Conservation (phyloP, 2,888 invertebrate species). For the Hydraecia micacea region DNA sequence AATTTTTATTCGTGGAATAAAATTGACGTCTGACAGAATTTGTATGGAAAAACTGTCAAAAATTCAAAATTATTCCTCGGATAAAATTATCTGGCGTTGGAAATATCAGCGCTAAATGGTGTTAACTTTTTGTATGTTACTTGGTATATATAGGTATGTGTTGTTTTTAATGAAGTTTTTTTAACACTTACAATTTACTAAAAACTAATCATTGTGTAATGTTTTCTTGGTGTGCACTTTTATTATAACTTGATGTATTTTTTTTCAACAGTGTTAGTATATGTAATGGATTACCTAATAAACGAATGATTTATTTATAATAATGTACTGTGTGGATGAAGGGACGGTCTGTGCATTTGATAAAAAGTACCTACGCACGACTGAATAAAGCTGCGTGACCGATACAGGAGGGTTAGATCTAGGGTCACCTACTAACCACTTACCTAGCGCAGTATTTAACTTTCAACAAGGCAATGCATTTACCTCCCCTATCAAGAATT, state of each 20-base stretch:
- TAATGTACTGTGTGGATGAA: background rate
- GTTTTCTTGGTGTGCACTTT: slow-evolving; percentile 9
- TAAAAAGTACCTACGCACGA: background rate
- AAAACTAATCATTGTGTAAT: slow-evolving; percentile 2
- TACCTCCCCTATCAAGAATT: background rate
- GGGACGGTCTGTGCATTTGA: background rate
- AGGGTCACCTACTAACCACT: background rate
- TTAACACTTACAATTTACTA: background rate
- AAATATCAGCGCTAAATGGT: background rate
- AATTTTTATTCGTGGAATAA: no score
- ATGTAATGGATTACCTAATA: background rate
- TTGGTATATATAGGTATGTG: background rate
- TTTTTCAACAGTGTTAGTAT: background rate
- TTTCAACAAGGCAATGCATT: background rate
- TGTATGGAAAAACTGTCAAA: no score
- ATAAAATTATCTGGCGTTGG: no score
- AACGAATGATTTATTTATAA: background rate
- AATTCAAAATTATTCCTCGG: no score
- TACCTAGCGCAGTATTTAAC: background rate
- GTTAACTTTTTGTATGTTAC: background rate
- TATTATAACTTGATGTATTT: background rate
- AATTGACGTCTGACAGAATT: no score
- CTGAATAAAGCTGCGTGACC: slow-evolving; percentile 2
- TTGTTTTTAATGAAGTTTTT: slow-evolving; percentile 3
- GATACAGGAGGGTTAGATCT: background rate